These are phyloP conservation scores for Solea senegalensis DNA, from an alignment of 2,113 vertebrate genomes.

Conservation along the genomic window DNA sequence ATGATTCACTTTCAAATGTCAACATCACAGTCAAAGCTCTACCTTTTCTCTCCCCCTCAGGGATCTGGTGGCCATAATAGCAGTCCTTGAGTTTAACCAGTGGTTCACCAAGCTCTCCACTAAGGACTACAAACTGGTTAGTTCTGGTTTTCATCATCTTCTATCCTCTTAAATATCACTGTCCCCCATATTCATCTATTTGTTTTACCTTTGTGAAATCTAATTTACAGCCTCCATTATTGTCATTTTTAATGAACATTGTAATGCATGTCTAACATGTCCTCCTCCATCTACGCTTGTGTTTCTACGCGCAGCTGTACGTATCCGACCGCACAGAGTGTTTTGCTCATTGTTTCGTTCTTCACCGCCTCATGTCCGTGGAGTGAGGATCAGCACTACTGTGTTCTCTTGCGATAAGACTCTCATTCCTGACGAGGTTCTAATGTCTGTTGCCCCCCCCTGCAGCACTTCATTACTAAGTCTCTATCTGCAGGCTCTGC, in stretches of 20 bases:
- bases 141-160: conserved; percentile 51
- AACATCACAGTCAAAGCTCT: conserved; percentile 12
- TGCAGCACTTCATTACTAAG: conserved; percentile 57
- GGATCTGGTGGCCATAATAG: conserved; percentile 97
- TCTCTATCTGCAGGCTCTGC: conserved; percentile 44
- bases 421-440: conserved; percentile 64
- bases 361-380: conserved; percentile 38
- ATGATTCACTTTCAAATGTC: conserved; percentile 8
- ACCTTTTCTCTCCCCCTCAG: conserved; percentile 76
- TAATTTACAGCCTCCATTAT: too few relatives aligned
- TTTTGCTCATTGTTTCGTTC: conserved; percentile 24
- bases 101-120: conserved; percentile 97
- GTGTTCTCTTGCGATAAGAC: conserved; percentile 76
- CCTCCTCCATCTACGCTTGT: background rate
- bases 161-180: too few relatives aligned
- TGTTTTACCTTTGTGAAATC: too few relatives aligned
- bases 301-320: background rate
- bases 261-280: background rate
- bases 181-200: too few relatives aligned
- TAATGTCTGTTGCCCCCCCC: conserved; percentile 63
- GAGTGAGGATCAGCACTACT: conserved; percentile 63
- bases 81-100: conserved; percentile 95
- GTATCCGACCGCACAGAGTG: conserved; percentile 17
- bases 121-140: conserved; percentile 96
- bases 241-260: too few relatives aligned